phyloP scores from a whole-genome alignment of 2,888 invertebrate genomes.

The Tholera decimalis region DNA sequence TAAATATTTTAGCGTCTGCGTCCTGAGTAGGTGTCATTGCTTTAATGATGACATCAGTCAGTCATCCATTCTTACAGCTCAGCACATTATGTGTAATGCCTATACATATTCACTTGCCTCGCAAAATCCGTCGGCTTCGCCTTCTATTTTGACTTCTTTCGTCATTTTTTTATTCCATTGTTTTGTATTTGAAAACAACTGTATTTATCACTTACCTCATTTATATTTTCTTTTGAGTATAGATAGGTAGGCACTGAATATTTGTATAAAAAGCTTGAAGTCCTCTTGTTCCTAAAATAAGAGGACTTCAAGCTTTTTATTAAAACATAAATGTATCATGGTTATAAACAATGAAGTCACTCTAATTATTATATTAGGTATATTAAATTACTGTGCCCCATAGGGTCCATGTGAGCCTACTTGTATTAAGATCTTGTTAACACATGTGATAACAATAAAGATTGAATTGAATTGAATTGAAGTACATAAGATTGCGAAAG shows the following conservation, averaged over 20 bases:
- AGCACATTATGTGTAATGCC: slow-evolving; percentile 17
- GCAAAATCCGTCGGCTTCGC: slow-evolving; percentile 3
- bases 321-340: neutral
- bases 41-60: slow-evolving; percentile 32
- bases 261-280: too few species aligned
- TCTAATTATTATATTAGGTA: too few species aligned
- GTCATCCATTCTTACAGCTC: slow-evolving; percentile 16
- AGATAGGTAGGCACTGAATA: too few species aligned
- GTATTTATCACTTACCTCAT: neutral
- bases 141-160: slow-evolving; percentile 16
- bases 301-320: neutral
- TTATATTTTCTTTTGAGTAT: neutral
- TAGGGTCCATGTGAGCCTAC: too few species aligned
- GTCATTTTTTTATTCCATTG: slow-evolving; percentile 25
- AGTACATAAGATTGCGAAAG: slow-evolving; percentile 26
- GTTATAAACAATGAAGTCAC: slow-evolving; percentile 2
- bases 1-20: slow-evolving; percentile 17
- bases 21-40: slow-evolving; percentile 24
- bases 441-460: too few species aligned
- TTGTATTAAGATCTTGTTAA: too few species aligned
- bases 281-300: neutral
- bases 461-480: too few species aligned
- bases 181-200: slow-evolving; percentile 27
- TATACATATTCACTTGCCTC: slow-evolving; percentile 11
- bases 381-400: too few species aligned